Evolutionary conservation across 2,888 invertebrate genomes (phyloP), one percentile per base, ranked within the genome.

Genomic region (Pyralis farinalis): DNA sequence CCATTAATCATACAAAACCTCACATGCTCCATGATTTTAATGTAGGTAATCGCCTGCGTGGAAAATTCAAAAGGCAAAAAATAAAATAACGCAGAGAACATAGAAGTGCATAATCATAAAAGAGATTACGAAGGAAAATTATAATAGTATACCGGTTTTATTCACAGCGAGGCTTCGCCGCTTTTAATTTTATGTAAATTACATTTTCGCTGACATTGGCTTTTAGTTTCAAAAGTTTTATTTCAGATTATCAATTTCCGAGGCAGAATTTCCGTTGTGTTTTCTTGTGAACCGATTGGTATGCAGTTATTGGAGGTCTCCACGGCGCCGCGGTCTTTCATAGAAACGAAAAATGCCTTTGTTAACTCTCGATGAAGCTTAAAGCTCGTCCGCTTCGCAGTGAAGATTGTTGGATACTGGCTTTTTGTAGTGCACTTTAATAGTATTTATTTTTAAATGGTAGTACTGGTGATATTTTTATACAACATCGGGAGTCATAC

Each of bases 1-100:
- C 52, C 62, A 76, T 78, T 68, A 69, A 72, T 78, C 76, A 76
- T 63, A 57, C 53, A 48, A 55, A 44, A 55, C 58, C 65, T 51
- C 54, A 51, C 57, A 59, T 59, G 59, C 54, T 51, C 61, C 60
- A 16, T 55, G 65, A 64, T 67, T 66, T 62, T 57, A 65, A 60
- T 55, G 62, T 63, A 42, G 16, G 60, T 60, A 61, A 67, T 57
- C 58, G 58, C 57, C 61, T 57, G 58, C 52, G 56, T 58, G 60
- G 62, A 61, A 61, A 62, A 67, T 65, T 63, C 63, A 57, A 53
- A 55, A 55, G 56, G 46, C 46, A 45, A 43, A 47, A 47, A 49
- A 53, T 51, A 50, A 49, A 43, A 41, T 38, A 29, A 20, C 28
- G 36, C 21, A 22, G 30, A 40, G 16, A 35, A 32, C 32, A 32